Conservation (phyloP, 2,888 invertebrate genomes). For the Frankliniella intonsa region DNA sequence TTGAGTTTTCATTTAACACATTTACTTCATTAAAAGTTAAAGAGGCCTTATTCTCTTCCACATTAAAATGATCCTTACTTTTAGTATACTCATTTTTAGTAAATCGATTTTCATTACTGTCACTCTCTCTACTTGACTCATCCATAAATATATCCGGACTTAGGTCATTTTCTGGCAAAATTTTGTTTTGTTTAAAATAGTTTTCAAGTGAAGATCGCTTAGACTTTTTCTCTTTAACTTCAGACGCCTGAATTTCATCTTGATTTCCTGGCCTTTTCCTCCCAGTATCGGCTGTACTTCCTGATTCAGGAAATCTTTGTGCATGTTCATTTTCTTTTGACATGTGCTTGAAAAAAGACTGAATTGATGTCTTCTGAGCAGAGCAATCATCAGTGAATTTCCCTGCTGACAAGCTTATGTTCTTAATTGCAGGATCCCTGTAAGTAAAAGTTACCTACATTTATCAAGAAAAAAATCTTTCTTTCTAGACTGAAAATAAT, state of each 20-base stretch:
- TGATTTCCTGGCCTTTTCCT: background rate
- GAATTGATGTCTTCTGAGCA: slow-evolving; percentile 44
- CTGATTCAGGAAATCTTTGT: background rate
- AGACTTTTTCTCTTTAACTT: background rate
- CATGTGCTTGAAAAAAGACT: slow-evolving; percentile 52
- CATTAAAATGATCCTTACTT: too few species aligned
- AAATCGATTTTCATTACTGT: background rate
- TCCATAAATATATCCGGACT: background rate
- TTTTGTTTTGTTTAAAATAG: background rate
- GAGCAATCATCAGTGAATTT: slow-evolving; percentile 58
- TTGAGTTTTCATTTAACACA: too few species aligned
- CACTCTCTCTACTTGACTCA: background rate
- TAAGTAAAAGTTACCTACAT: slow-evolving; percentile 34
- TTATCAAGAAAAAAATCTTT: slow-evolving; percentile 29
- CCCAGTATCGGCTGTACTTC: background rate
- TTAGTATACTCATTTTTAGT: too few species aligned
- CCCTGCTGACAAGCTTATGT: slow-evolving; percentile 71
- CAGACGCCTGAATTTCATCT: slow-evolving; percentile 17
- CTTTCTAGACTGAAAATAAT: slow-evolving; percentile 28
- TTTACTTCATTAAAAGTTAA: too few species aligned
- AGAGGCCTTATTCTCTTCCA: too few species aligned
- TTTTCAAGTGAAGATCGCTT: background rate
- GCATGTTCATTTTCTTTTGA: slow-evolving; percentile 29
- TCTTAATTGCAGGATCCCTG: slow-evolving; percentile 58
- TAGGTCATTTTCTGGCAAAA: background rate